Conservation (phyloP, 1,140 invertebrate species). For the Lordiphosa clarofinis region DNA sequence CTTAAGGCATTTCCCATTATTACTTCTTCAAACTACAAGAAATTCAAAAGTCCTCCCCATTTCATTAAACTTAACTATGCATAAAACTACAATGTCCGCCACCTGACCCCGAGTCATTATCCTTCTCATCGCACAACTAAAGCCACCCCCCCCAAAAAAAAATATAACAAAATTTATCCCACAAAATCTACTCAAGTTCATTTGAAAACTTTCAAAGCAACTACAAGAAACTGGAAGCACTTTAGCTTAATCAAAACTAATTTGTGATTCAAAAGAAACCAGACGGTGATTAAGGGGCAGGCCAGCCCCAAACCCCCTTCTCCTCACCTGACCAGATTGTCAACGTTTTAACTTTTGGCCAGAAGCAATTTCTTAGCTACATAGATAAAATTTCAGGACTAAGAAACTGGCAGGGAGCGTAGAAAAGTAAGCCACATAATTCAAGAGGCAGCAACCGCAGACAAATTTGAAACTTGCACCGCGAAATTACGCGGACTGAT, state of each 20-base stretch:
- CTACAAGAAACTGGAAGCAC: constrained; percentile 32
- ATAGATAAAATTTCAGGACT: constrained; percentile 5
- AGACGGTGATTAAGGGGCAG: constrained; percentile 15
- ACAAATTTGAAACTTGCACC: constrained; percentile 64
- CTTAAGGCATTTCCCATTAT: no score
- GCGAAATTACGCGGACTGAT: constrained; percentile 62
- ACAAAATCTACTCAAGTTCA: constrained; percentile 22
- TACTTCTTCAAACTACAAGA: constrained; percentile 1
- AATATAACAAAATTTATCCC: neutral
- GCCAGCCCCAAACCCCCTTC: neutral
- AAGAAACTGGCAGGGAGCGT: neutral
- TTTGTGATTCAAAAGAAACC: constrained; percentile 36
- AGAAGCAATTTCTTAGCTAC: constrained; percentile 26
- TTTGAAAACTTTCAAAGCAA: constrained; percentile 36
- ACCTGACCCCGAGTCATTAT: constrained; percentile 20
- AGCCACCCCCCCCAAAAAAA: neutral
- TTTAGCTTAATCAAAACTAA: constrained; percentile 57
- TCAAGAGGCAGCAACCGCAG: constrained; percentile 35
- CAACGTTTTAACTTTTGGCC: constrained; percentile 42
- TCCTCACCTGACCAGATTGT: constrained; percentile 50
- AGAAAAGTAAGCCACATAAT: constrained; percentile 27
- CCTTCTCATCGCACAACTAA: neutral
- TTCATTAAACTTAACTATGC: constrained; percentile 9
- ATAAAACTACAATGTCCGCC: constrained; percentile 3
- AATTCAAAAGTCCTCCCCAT: constrained; percentile 5